Evolutionary conservation across 2,797 vertebrate species (phyloP).

Genomic region (Passerculus sandwichensis): DNA sequence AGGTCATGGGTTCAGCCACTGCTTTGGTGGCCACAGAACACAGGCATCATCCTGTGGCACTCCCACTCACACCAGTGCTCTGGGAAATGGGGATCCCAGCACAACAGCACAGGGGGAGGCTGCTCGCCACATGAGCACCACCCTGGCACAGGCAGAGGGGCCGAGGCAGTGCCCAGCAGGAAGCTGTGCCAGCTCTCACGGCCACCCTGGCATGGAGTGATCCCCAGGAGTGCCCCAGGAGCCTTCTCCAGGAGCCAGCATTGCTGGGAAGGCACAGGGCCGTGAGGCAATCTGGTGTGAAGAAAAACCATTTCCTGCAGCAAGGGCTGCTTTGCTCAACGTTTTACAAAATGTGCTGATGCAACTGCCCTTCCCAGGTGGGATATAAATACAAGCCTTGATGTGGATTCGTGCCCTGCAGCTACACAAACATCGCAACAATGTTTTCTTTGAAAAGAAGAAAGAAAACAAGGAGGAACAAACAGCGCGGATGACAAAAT

Average conservation of each 20-base stretch:
- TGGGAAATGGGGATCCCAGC: neutral
- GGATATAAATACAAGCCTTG: conserved; percentile 27
- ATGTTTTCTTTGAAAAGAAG: conserved; percentile 10
- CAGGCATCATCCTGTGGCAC: neutral
- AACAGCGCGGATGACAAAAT: neutral
- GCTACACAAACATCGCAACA: conserved; percentile 24
- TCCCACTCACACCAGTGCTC: accelerated
- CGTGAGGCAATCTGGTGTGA: conserved; percentile 59
- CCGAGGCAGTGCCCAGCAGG: accelerated
- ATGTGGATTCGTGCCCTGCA: conserved; percentile 14
- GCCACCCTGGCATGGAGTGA: neutral
- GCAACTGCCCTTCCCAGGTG: conserved; percentile 60
- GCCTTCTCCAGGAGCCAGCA: neutral
- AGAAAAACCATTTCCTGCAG: conserved; percentile 66
- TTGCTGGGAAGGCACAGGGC: conserved; percentile 36
- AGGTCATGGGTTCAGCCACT: neutral
- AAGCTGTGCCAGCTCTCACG: neutral
- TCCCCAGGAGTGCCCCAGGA: neutral
- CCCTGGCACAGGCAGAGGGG: neutral
- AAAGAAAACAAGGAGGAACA: conserved; percentile 33
- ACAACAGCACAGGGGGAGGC: accelerated
- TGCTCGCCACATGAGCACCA: accelerated
- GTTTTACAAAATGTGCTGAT: conserved; percentile 57
- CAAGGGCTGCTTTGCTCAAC: conserved; percentile 61
- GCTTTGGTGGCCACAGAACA: neutral